A percentile compares a stretch with the other conserved stretches of the same genome.
phyloP scores from a whole-genome alignment of 2,113 vertebrate species.

The Callopanchax toddi region DNA sequence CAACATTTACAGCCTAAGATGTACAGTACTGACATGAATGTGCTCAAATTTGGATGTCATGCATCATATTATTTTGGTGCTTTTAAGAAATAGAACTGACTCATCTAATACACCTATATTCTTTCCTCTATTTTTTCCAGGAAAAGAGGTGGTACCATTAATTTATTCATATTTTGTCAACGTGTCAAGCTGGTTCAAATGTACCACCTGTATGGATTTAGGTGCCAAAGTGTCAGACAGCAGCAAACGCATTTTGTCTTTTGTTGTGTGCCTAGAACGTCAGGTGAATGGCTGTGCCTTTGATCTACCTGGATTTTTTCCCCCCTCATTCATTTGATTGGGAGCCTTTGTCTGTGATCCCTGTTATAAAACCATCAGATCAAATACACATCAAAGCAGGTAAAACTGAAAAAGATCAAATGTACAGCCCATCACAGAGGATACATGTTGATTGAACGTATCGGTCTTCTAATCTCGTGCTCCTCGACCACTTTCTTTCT shows the following conservation, averaged over 20 bases:
- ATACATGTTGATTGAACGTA: constrained; percentile 44
- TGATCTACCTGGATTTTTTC: constrained; percentile 51
- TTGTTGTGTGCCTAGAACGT: constrained; percentile 44
- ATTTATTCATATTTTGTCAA: constrained; percentile 50
- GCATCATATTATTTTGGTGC: neutral
- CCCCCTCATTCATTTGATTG: constrained; percentile 43
- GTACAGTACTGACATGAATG: neutral
- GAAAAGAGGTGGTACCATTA: constrained; percentile 4
- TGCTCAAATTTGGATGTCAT: neutral
- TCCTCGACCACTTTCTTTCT: constrained; percentile 25
- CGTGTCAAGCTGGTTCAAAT: constrained; percentile 33
- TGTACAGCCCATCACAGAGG: constrained; percentile 52
- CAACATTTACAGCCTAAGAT: neutral
- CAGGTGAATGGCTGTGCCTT: constrained; percentile 52
- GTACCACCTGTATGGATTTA: constrained; percentile 42
- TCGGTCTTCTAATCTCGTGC: constrained; percentile 44
- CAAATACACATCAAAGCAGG: constrained; percentile 62
- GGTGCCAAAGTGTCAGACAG: constrained; percentile 49
- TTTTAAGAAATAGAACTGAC: neutral
- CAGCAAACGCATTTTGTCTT: constrained; percentile 36
- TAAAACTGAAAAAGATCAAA: constrained; percentile 64
- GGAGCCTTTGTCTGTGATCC: constrained; percentile 52
- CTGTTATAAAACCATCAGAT: constrained; percentile 49
- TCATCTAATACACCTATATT: neutral
- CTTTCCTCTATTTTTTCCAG: neutral